Evolutionary conservation across 2,113 vertebrate species (phyloP), one percentile per base, ranked within the genome.

Genomic region (Corythaeola cristata): DNA sequence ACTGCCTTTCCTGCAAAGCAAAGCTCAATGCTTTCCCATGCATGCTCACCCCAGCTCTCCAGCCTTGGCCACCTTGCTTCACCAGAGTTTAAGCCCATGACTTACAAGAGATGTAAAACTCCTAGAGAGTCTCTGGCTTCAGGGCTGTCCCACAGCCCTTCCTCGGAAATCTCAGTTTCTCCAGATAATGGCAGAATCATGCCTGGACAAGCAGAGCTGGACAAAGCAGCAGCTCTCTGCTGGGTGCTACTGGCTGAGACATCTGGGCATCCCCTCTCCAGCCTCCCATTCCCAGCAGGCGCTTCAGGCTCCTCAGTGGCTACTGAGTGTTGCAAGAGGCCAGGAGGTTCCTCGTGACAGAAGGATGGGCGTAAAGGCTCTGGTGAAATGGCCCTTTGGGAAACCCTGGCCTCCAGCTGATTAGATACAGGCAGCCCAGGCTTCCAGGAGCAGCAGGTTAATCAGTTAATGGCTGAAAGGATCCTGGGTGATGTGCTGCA

Each of bases 401-500:
- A 94, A 95, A 67, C 47, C 9, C 58, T 86, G 86, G 85, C 78
- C 71, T 95, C 59, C 85, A 88, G 88, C 68, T 95, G 93, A 97
- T 96, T 91, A 95, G 90, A 94, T 91, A 79, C 73, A 95, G 90
- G 75, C 72, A 0, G 67, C 78, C 72, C 76, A 72, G 74, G 81
- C 92, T 58, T 89, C 91, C 92, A 93, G 92, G 74, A 97, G 94
- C 95, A 95, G 93, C 90, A 93, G 92, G 95, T 95, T 97, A 97
- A 97, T 97, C 95, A 97, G 96, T 90, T 97, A 96, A 97, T 96
- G 96, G 93, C 82, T 93, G 73, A 53, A 69, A 91, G 56, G 88
- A 92, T 89, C 92, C 85, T 66, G 33, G 74, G 85, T 2, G 3
- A 90, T 88, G 75, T 3, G 49, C 80, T 67, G 69, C 2, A 27